phyloP scores from a whole-genome alignment of 2,113 vertebrate genomes.

The Microtus pennsylvanicus region DNA sequence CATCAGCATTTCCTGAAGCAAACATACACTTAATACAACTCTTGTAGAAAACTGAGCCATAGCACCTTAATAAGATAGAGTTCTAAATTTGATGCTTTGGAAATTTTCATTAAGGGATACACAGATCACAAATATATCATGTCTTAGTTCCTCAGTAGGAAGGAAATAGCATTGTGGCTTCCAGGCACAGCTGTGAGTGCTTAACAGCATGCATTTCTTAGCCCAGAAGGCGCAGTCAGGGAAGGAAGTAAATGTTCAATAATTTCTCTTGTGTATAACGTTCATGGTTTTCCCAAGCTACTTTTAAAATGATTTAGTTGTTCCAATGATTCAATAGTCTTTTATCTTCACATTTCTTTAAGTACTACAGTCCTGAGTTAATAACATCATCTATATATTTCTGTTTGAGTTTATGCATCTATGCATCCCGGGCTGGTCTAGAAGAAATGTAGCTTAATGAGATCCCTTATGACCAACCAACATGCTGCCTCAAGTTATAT shows the following conservation, averaged over 20 bases:
- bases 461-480: background rate
- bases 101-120: background rate
- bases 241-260: conserved; percentile 39
- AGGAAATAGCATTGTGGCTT: background rate
- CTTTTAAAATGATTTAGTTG: background rate
- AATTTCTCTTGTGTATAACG: conserved; percentile 14
- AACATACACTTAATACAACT: background rate
- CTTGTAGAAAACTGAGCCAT: background rate
- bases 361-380: background rate
- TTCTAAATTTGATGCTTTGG: background rate
- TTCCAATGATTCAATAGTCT: background rate
- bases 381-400: background rate
- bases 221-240: background rate
- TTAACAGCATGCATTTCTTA: background rate
- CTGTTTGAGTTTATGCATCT: too few species aligned
- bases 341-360: background rate
- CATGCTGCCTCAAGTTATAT: background rate
- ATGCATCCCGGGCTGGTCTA: background rate
- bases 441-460: background rate
- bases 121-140: background rate
- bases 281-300: conserved; percentile 13
- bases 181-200: background rate
- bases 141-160: background rate
- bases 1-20: background rate
- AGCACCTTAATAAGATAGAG: background rate